Evolutionary conservation across 1,140 invertebrate genomes (phyloP).

Genomic region (Diploscapter pachys): DNA sequence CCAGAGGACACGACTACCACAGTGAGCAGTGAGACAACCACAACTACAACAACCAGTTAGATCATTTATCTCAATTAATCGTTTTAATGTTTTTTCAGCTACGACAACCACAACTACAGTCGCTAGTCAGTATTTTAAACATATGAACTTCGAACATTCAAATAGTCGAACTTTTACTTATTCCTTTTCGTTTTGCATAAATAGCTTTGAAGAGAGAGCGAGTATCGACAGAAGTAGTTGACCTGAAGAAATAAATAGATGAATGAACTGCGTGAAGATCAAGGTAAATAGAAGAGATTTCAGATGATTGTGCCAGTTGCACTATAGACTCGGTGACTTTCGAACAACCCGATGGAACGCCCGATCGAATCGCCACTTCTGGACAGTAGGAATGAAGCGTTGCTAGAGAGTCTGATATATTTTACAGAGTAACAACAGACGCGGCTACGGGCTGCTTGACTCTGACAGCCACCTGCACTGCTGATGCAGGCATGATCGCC

Average conservation of each 20-base stretch:
- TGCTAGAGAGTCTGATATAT: background rate
- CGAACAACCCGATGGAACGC: background rate
- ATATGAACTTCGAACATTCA: too few relatives aligned
- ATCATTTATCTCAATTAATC: background rate
- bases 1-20: too few relatives aligned
- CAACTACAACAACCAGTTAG: background rate
- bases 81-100: background rate
- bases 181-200: too few relatives aligned
- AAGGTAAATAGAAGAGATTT: too few relatives aligned
- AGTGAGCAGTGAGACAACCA: too few relatives aligned
- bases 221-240: too few relatives aligned
- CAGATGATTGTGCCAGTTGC: background rate
- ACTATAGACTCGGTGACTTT: background rate
- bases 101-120: background rate
- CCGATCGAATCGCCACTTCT: background rate
- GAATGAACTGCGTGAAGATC: too few relatives aligned
- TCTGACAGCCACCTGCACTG: slow-evolving; percentile 19
- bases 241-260: too few relatives aligned
- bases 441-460: slow-evolving; percentile 14
- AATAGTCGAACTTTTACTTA: too few relatives aligned
- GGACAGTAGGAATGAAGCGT: background rate
- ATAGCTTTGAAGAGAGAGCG: too few relatives aligned
- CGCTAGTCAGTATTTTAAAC: too few relatives aligned
- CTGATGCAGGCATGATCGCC: background rate
- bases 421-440: background rate